A percentile compares a stretch with the other conserved stretches of the same genome.
Conservation (phyloP, 64 coral and sea anemone genomes). For the Hydrozoanthus tunicans region DNA sequence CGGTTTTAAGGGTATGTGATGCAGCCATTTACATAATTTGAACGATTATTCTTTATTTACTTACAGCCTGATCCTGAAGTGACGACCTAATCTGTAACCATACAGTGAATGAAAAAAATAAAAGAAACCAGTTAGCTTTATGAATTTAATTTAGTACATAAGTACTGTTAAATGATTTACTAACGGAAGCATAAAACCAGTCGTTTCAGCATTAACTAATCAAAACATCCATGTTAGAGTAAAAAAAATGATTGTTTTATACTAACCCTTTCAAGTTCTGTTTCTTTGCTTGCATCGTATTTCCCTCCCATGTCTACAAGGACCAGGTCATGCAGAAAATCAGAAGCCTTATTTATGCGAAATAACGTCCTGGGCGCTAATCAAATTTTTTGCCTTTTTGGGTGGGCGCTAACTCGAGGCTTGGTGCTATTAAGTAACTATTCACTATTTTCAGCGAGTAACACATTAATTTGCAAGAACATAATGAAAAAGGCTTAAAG, state of each 20-base stretch:
- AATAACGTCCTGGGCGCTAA: too few species aligned
- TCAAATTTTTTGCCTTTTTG: too few species aligned
- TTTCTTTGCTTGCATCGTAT: constrained; percentile 75
- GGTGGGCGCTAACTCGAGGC: too few species aligned
- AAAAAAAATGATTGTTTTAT: not conserved
- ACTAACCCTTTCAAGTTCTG: constrained; percentile 78
- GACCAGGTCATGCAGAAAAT: not conserved
- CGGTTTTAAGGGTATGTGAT: not conserved
- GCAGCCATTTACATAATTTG: not conserved
- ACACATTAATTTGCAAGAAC: too few species aligned
- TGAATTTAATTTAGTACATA: too few species aligned
- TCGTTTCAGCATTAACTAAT: too few species aligned
- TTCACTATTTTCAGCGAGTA: too few species aligned
- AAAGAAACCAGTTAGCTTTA: not conserved
- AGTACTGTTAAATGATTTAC: too few species aligned
- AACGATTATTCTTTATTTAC: not conserved
- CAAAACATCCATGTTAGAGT: not conserved
- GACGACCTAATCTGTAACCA: constrained; percentile 48
- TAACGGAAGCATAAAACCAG: too few species aligned
- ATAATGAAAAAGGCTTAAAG: too few species aligned
- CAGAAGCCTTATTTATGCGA: too few species aligned
- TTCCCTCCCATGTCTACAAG: constrained; percentile 70
- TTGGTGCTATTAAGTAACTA: too few species aligned
- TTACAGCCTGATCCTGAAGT: constrained; percentile 68
- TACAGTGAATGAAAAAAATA: constrained; percentile 2